A percentile compares a stretch with the other conserved stretches of the same genome.
These are phyloP conservation scores for Cochlearius cochlearius DNA, from an alignment of 2,113 vertebrate species.

Conservation along the genomic window DNA sequence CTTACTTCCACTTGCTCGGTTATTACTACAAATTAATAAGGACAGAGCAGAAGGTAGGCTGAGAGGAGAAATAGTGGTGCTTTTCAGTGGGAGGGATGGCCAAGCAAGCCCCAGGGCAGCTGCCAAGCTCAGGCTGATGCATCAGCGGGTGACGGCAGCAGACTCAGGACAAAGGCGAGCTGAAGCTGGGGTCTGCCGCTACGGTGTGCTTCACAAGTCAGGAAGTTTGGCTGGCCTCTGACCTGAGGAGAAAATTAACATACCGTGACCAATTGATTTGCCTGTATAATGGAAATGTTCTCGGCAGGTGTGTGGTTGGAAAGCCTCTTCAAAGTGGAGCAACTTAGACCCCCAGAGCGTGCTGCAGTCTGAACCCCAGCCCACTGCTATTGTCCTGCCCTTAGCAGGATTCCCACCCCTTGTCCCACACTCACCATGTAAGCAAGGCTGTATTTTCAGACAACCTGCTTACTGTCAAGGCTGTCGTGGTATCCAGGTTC, in stretches of 20 bases:
- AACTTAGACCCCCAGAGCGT: not conserved
- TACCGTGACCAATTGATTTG: not conserved
- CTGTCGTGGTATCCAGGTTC: not conserved
- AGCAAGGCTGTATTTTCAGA: not conserved
- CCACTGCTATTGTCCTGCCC: not conserved
- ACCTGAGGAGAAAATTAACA: slow-evolving; percentile 27
- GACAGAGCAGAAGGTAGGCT: slow-evolving; percentile 14
- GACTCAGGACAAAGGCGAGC: not conserved
- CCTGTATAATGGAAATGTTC: slow-evolving; percentile 44
- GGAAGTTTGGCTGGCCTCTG: not conserved
- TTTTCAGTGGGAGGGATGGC: not conserved
- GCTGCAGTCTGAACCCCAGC: not conserved
- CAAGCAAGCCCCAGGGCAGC: not conserved
- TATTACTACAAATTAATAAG: slow-evolving; percentile 51
- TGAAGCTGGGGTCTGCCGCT: not conserved
- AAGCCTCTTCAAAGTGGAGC: not conserved
- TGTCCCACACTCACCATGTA: rapidly evolving
- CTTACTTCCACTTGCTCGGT: slow-evolving; percentile 14
- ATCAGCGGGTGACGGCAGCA: not conserved
- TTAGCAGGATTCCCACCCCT: not conserved
- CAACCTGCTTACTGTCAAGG: not conserved
- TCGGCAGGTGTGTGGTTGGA: not conserved
- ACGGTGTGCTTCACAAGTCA: not conserved
- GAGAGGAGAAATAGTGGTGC: not conserved
- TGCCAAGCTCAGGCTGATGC: not conserved